Conservation (phyloP, 2,797 vertebrate species). For the Platyrinchus mystaceus region DNA sequence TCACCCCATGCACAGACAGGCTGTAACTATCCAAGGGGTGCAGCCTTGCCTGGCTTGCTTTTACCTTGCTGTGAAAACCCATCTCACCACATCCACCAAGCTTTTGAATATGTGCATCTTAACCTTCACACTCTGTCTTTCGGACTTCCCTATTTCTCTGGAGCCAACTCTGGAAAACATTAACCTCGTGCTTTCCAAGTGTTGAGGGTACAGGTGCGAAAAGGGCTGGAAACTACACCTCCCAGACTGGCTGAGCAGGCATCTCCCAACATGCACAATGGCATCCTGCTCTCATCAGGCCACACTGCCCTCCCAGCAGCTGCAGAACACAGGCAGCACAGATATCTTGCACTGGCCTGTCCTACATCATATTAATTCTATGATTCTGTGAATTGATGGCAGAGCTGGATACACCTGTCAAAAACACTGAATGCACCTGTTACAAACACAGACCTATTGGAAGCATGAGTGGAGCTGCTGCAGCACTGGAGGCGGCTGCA, state of each 20-base stretch:
- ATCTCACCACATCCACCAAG: background rate
- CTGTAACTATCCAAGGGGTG: accelerated
- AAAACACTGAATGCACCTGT: background rate
- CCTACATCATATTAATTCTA: background rate
- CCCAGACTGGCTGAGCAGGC: accelerated
- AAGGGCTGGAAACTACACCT: background rate
- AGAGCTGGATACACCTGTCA: background rate
- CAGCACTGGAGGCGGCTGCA: background rate
- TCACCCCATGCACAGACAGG: background rate
- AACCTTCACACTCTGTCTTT: background rate
- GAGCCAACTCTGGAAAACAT: background rate
- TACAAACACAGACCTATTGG: background rate
- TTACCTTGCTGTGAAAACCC: background rate
- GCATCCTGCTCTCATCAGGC: background rate
- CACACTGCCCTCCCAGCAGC: background rate
- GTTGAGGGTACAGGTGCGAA: background rate
- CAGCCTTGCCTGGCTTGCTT: background rate
- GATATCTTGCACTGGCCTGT: background rate
- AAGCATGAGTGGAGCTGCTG: background rate
- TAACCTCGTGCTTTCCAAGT: background rate
- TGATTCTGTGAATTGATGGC: background rate
- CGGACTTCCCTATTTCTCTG: background rate
- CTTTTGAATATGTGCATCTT: background rate
- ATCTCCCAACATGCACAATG: background rate
- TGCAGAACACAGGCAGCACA: background rate